A percentile compares a stretch with the other conserved stretches of the same genome.
phyloP scores from a whole-genome alignment of 2,888 invertebrate genomes.

The Sinohyriopsis cumingii region DNA sequence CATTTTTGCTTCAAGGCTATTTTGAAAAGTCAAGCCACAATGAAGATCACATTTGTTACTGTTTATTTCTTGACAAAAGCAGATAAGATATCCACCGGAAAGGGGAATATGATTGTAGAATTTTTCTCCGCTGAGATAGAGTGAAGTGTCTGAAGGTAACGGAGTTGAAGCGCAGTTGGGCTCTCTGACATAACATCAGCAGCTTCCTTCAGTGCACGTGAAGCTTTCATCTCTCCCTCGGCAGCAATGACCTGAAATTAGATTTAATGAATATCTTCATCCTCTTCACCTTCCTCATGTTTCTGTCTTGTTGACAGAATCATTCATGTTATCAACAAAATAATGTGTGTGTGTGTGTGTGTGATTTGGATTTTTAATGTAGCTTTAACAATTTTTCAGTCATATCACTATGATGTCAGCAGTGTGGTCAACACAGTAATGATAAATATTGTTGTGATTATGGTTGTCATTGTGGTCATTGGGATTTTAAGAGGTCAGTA shows the following conservation, averaged over 20 bases:
- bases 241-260: constrained; percentile 73
- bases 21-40: too few species aligned
- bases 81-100: constrained; percentile 60
- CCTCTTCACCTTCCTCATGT: neutral
- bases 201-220: constrained; percentile 88
- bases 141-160: constrained; percentile 69
- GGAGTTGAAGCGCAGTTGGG: constrained; percentile 82
- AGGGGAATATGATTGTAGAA: constrained; percentile 70
- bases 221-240: constrained; percentile 76
- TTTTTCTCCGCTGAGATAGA: constrained; percentile 68
- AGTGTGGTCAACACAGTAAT: too few species aligned
- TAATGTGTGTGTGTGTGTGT: too few species aligned
- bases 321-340: too few species aligned
- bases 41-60: neutral
- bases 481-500: too few species aligned
- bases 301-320: too few species aligned
- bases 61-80: constrained; percentile 8
- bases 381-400: too few species aligned
- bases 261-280: neutral
- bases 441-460: too few species aligned
- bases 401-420: too few species aligned
- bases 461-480: too few species aligned
- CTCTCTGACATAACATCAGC: constrained; percentile 87
- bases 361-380: too few species aligned
- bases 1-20: too few species aligned